Evolutionary conservation across 2,888 invertebrate species (phyloP), one percentile per base, ranked within the genome.

Genomic region (Clusia tigrina): DNA sequence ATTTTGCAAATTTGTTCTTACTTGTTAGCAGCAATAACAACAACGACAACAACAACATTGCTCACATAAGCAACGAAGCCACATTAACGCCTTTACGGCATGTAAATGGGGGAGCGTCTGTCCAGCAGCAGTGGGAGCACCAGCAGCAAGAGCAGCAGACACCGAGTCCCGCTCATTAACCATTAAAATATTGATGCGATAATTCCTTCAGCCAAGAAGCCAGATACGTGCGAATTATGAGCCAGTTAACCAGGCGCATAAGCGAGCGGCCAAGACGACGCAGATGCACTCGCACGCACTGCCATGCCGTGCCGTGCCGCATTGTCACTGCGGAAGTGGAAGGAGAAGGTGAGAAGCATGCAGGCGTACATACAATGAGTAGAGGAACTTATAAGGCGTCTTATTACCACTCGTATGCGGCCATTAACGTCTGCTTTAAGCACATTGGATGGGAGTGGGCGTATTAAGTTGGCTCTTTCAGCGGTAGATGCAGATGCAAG

Each of bases 131-230:
- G n/a, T n/a, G n/a, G n/a, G n/a, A n/a, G n/a, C n/a, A n/a, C n/a
- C n/a, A n/a, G n/a, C n/a, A n/a, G n/a, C n/a, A n/a, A n/a, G n/a
- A 22, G 59, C 53, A 15, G 42, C 65, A 68, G 67, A 69, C 69
- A 74, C 72, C 71, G 74, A 71, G 72, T 67, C 69, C 63, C 69
- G 71, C 74, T 78, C 78, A 76, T 76, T 78, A 76, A 72, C 74
- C 77, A 75, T 75, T 72, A 74, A 71, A 78, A 76, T 76, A 77
- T 76, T 77, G 76, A 77, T 74, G 76, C 65, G 61, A 69, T 73
- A 71, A 74, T 73, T 67, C 68, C 53, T 25, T 64, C 46, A 58
- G 64, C 66, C 55, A 62, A 67, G 65, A 58, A n/a, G n/a, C n/a
- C n/a, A 63, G 65, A 32, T 12, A 69, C 71, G 66, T 66, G 66